These are phyloP conservation scores for Dicaeum eximium DNA, from an alignment of 2,113 vertebrate genomes.

Conservation along the genomic window DNA sequence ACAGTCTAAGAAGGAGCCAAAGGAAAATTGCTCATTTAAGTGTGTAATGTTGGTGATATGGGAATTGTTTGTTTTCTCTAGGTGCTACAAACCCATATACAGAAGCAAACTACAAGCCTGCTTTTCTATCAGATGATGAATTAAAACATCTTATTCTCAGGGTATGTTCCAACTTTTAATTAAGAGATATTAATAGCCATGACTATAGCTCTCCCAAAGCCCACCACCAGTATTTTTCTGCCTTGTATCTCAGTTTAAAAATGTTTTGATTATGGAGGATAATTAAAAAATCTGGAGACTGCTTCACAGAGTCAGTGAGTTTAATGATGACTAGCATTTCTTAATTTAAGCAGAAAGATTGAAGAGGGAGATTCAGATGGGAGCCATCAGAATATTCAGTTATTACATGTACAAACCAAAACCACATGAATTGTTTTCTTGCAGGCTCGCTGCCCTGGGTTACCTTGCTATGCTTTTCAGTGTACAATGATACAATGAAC, in stretches of 20 bases:
- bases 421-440: not conserved
- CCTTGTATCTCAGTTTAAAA: not conserved
- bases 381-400: not conserved
- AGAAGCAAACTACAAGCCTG: conserved; percentile 98
- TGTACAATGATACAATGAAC: accelerated
- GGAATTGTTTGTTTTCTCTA: conserved; percentile 46
- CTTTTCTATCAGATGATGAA: conserved; percentile 97
- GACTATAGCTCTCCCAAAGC: not conserved
- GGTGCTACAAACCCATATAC: conserved; percentile 96
- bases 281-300: not conserved
- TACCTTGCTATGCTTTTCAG: not conserved
- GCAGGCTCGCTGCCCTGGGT: not conserved
- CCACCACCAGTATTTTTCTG: not conserved
- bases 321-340: not conserved
- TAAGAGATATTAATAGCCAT: not conserved
- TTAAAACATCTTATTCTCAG: conserved; percentile 97
- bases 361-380: not conserved
- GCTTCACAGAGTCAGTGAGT: not conserved
- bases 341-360: not conserved
- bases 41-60: not conserved
- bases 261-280: not conserved
- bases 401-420: not conserved
- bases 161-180: conserved; percentile 74
- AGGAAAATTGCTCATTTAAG: not conserved
- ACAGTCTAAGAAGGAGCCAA: not conserved